Conservation (phyloP, 2,888 invertebrate species). For the Agrotis ipsilon region DNA sequence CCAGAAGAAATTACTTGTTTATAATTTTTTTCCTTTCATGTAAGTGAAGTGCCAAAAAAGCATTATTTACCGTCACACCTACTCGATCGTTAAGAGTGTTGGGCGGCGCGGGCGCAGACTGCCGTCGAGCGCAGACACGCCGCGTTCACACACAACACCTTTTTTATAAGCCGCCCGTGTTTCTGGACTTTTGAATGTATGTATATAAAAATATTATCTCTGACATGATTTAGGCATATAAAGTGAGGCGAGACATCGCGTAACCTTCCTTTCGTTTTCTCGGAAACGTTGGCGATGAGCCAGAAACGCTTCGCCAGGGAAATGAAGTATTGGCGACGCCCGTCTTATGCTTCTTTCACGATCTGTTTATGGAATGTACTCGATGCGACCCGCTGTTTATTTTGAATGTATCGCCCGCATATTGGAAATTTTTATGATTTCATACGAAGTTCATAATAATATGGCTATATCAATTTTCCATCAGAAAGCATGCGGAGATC, state of each 20-base stretch:
- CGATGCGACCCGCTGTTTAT: conserved; percentile 78
- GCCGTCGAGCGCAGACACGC: conserved; percentile 32
- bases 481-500: not conserved
- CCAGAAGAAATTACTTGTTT: conserved; percentile 56
- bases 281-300: conserved; percentile 87
- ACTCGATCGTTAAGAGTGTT: conserved; percentile 70
- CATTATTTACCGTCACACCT: conserved; percentile 72
- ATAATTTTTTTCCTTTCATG: conserved; percentile 56
- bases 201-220: conserved; percentile 83
- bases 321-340: conserved; percentile 87
- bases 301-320: conserved; percentile 84
- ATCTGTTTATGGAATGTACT: conserved; percentile 86
- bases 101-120: conserved; percentile 61
- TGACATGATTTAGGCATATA: conserved; percentile 89
- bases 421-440: conserved; percentile 69
- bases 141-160: conserved; percentile 60
- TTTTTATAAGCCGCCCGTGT: conserved; percentile 68
- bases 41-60: conserved; percentile 73
- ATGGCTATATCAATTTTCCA: not conserved
- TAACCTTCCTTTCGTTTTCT: conserved; percentile 89
- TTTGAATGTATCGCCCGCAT: conserved; percentile 77
- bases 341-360: conserved; percentile 83
- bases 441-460: conserved; percentile 36
- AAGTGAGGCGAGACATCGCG: conserved; percentile 88
- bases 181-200: conserved; percentile 70